Conservation (phyloP, 2,797 vertebrate species). For the Gymnoscopelus microlampas region DNA sequence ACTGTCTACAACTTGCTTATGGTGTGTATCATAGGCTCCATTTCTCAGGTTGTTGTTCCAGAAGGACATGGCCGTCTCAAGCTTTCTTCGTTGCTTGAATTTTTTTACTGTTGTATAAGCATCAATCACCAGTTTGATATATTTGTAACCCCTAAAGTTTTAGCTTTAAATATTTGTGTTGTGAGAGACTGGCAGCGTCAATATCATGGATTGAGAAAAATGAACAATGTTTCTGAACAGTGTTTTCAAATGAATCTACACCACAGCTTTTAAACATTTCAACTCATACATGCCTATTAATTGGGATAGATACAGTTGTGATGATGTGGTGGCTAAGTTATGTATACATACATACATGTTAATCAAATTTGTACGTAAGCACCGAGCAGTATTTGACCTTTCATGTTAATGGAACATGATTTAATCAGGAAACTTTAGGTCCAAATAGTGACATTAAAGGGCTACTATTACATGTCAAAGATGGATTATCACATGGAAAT, state of each 20-base stretch:
- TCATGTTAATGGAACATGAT: conserved; percentile 12
- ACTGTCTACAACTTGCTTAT: neutral
- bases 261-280: conserved; percentile 9
- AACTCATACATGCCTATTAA: neutral
- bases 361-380: conserved; percentile 10
- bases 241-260: conserved; percentile 11
- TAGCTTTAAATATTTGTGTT: conserved; percentile 11
- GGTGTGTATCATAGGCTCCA: neutral
- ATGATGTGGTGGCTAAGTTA: neutral
- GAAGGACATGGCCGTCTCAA: neutral
- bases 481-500: neutral
- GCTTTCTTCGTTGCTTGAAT: neutral
- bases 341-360: neutral
- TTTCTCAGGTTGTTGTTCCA: conserved; percentile 5
- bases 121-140: neutral
- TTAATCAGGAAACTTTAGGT: neutral
- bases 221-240: conserved; percentile 11
- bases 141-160: neutral
- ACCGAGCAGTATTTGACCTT: conserved; percentile 1
- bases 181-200: neutral
- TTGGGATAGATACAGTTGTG: neutral
- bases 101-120: conserved; percentile 14
- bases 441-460: conserved; percentile 18
- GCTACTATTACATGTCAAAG: conserved; percentile 49
- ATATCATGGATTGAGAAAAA: neutral